Base-by-base conservation (phyloP, 2,113 vertebrate species). In the Anas platyrhynchos region DNA sequence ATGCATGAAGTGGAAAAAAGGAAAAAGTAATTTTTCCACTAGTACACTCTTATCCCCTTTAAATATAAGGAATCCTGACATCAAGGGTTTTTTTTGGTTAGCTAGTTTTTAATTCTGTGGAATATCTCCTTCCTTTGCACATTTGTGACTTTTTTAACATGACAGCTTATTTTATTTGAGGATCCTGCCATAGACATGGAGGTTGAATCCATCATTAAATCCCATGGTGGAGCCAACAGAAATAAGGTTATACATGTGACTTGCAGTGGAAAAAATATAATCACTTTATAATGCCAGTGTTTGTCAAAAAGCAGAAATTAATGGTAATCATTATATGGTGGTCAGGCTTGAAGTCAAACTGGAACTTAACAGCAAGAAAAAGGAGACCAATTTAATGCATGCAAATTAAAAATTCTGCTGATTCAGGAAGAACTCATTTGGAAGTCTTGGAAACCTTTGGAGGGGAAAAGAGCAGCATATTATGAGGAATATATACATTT, bases 291-390 rank as follows among this genome's bases (percentile, higher is more conserved):
- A 90, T 83, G 46, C 46, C 82, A 77, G 4, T 55, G 54, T 75
- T 82, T 73, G 80, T 89, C 44, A 74, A 94, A 92, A 76, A 89
- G 71, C 46, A 91, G 84, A 92, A 94, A 91, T 83, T 88, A 94
- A 75, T 76, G 59, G 72, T 75, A 55, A 9, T 88, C 50, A 79
- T 83, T 87, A 71, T 80, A 76, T 94, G 46, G 78, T 95, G 91
- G 84, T 91, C 84, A 85, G 78, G 89, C 92, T 94, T 29, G 27
- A 92, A 95, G 74, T 96, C 95, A 85, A 86, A 59, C 52, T 88
- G 78, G 52, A 83, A 86, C 66, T 88, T 89, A 34, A 36, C 29
- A 88, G 59, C 41, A 18, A 90, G 72, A 50, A 74, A 41, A 68
- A 44, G 59, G 59, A 87, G 78, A 25, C 38, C 16, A 36, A 36